Evolutionary conservation across 92 coral and sea anemone genomes (phyloP).

Genomic region (Diadumene lineata): DNA sequence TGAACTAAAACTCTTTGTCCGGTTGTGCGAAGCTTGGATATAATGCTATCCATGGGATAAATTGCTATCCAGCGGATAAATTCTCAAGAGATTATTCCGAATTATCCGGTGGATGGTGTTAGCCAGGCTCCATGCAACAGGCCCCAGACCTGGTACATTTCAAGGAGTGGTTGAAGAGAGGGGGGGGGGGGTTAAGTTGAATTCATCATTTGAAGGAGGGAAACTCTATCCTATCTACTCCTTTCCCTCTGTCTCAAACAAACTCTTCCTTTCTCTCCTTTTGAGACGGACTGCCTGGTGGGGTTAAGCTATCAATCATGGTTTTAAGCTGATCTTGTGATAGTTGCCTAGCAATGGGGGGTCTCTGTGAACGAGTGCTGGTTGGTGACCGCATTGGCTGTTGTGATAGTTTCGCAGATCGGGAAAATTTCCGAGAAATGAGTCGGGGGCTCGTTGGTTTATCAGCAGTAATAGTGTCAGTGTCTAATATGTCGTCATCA

Average conservation of each 20-base stretch:
- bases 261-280: slow-evolving; percentile 20
- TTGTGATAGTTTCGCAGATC: slow-evolving; percentile 7
- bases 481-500: slow-evolving; percentile 40
- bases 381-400: slow-evolving; percentile 14
- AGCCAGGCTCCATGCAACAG: too few species aligned
- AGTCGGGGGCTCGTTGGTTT: slow-evolving; percentile 28
- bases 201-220: too few species aligned
- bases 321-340: slow-evolving; percentile 27
- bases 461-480: slow-evolving; percentile 9
- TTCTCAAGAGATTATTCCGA: too few species aligned
- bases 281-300: slow-evolving; percentile 22
- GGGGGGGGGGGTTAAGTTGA: too few species aligned
- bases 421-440: slow-evolving; percentile 31
- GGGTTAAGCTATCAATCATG: slow-evolving; percentile 9
- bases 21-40: too few species aligned
- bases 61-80: too few species aligned
- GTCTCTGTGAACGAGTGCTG: slow-evolving; percentile 1
- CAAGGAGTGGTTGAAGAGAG: too few species aligned
- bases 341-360: neutral
- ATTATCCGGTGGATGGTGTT: too few species aligned
- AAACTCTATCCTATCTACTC: neutral
- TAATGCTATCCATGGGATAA: too few species aligned
- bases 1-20: too few species aligned
- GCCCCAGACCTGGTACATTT: too few species aligned
- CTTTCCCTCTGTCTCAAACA: neutral